These are phyloP conservation scores for Rhabdophis nuchalis DNA, from an alignment of 2,797 vertebrate genomes.

Conservation along the genomic window DNA sequence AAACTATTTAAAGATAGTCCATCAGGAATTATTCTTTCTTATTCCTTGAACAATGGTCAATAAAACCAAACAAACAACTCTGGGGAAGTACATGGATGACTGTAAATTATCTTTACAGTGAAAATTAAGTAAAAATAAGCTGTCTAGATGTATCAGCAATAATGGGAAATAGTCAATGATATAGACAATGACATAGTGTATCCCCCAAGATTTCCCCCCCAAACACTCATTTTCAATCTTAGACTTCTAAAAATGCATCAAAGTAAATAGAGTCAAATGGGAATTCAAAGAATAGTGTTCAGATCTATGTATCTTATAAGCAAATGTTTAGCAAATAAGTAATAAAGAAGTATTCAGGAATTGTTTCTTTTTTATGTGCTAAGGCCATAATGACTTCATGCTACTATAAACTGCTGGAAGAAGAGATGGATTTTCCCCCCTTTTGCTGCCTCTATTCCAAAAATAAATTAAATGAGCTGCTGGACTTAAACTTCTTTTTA, in stretches of 20 bases:
- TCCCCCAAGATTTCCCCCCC: not conserved
- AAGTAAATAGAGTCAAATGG: not conserved
- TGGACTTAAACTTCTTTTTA: not conserved
- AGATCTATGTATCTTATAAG: not conserved
- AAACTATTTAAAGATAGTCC: not conserved
- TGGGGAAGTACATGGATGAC: not conserved
- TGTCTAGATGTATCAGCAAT: not conserved
- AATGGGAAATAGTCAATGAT: not conserved
- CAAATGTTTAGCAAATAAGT: not conserved
- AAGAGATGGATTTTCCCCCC: not conserved
- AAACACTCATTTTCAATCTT: not conserved
- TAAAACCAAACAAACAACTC: not conserved
- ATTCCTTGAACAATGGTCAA: not conserved
- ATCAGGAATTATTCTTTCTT: not conserved
- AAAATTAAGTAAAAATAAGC: not conserved
- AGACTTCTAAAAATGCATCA: not conserved
- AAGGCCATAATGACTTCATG: not conserved
- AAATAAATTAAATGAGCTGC: not conserved
- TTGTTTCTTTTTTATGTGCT: not conserved
- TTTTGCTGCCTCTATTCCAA: not conserved
- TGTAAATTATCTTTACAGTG: not conserved
- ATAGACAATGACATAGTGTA: no score
- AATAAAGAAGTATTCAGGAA: not conserved
- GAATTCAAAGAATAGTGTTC: not conserved
- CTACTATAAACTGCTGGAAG: not conserved